These are phyloP conservation scores for Picus viridis DNA, from an alignment of 2,797 vertebrate genomes.

Conservation along the genomic window DNA sequence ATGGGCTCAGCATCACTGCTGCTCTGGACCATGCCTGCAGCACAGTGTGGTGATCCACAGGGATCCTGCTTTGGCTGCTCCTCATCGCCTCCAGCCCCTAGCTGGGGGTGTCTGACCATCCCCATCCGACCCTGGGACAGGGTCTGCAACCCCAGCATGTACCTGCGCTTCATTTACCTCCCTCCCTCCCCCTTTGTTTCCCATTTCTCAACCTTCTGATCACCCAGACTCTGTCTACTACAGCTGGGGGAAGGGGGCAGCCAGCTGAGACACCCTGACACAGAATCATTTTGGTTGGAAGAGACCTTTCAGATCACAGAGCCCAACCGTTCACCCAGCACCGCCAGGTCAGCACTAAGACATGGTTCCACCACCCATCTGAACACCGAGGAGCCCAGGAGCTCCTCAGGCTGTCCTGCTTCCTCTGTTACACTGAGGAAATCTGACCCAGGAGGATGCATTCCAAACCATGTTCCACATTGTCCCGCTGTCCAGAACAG, in stretches of 20 bases:
- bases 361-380: background rate
- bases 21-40: background rate
- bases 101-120: background rate
- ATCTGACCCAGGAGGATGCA: background rate
- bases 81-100: accelerated
- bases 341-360: no score
- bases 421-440: background rate
- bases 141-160: background rate
- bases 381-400: background rate
- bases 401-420: background rate
- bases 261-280: background rate
- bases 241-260: background rate
- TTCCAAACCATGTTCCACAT: accelerated
- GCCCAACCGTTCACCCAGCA: no score
- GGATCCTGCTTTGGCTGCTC: background rate
- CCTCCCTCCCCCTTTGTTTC: no score
- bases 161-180: background rate
- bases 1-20: background rate
- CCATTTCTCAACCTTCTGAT: background rate
- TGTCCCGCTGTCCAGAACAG: background rate
- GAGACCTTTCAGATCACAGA: no score
- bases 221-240: background rate
- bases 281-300: no score
- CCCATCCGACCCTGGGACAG: background rate
- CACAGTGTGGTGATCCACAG: accelerated